phyloP scores from a whole-genome alignment of 2,888 invertebrate species.

The Hipparchia sbordonii region DNA sequence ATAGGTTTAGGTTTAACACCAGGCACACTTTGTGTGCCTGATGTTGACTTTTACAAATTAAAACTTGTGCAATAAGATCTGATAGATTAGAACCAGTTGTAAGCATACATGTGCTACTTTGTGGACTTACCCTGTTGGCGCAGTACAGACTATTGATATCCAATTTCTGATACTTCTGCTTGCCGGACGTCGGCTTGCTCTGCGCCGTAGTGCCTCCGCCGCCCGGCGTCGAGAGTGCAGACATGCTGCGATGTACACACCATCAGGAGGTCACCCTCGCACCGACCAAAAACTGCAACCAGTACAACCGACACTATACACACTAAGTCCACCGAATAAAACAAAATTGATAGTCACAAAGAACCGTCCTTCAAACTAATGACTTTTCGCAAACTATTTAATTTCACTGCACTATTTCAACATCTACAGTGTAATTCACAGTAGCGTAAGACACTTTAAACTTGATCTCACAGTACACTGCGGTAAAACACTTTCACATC shows the following conservation, averaged over 20 bases:
- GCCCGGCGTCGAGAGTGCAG: slow-evolving; percentile 95
- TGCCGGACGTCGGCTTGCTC: slow-evolving; percentile 86
- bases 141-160: slow-evolving; percentile 99
- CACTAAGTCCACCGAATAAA: slow-evolving; percentile 46
- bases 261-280: slow-evolving; percentile 85
- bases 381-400: slow-evolving; percentile 35
- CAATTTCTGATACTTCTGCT: slow-evolving; percentile 97
- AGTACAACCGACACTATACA: slow-evolving; percentile 53
- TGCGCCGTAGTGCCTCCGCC: slow-evolving; percentile 83
- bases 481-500: slow-evolving; percentile 71
- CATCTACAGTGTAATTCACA: slow-evolving; percentile 20
- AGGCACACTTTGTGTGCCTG: not conserved
- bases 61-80: not conserved
- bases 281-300: slow-evolving; percentile 80
- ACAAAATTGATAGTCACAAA: slow-evolving; percentile 45
- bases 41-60: not conserved
- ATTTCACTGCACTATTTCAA: slow-evolving; percentile 34
- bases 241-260: slow-evolving; percentile 98
- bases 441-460: slow-evolving; percentile 28
- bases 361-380: slow-evolving; percentile 52
- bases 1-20: not conserved
- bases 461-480: slow-evolving; percentile 45
- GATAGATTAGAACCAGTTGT: not conserved
- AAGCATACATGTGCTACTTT: not conserved
- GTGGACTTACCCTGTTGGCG: slow-evolving; percentile 87